Percentiles rank a stretch among this genome's conserved stretches.
These are phyloP conservation scores for Amphipoea lucens DNA, from an alignment of 2,888 invertebrate species.

Conservation along the genomic window DNA sequence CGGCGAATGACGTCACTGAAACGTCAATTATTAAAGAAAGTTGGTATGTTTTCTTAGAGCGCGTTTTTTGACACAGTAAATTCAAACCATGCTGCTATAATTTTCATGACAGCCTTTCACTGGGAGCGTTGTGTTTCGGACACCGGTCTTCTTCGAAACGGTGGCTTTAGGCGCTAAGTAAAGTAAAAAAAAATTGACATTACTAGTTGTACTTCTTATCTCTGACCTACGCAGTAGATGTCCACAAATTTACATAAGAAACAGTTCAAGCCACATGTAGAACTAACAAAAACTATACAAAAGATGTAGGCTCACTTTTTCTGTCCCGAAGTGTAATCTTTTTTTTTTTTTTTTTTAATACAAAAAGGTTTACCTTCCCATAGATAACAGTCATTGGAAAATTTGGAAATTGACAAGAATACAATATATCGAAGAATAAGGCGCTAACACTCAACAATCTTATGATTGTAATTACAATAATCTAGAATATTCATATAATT, in stretches of 20 bases:
- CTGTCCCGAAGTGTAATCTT: constrained; percentile 49
- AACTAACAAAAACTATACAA: constrained; percentile 7
- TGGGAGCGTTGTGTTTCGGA: too few relatives aligned
- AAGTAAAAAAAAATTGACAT: background rate
- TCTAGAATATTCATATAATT: constrained; percentile 51
- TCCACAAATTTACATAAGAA: background rate
- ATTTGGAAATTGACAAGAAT: constrained; percentile 47
- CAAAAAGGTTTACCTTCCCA: constrained; percentile 20
- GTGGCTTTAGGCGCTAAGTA: too few relatives aligned
- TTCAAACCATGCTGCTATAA: too few relatives aligned
- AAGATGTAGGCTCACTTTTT: constrained; percentile 10
- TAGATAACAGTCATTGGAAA: constrained; percentile 19
- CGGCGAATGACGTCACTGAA: too few relatives aligned
- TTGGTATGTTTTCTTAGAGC: too few relatives aligned
- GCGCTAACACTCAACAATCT: constrained; percentile 55
- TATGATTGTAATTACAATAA: constrained; percentile 41
- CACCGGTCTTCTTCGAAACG: too few relatives aligned
- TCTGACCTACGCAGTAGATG: background rate
- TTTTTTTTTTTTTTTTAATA: constrained; percentile 11
- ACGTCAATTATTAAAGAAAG: too few relatives aligned
- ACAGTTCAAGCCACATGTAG: constrained; percentile 33
- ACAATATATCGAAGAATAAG: constrained; percentile 48
- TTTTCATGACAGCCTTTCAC: too few relatives aligned
- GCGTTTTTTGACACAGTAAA: too few relatives aligned
- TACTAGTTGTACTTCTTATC: background rate